A percentile compares a stretch with the other conserved stretches of the same genome.
Evolutionary conservation across 2,888 invertebrate species (phyloP).

Genomic region (Drosophila merina): DNA sequence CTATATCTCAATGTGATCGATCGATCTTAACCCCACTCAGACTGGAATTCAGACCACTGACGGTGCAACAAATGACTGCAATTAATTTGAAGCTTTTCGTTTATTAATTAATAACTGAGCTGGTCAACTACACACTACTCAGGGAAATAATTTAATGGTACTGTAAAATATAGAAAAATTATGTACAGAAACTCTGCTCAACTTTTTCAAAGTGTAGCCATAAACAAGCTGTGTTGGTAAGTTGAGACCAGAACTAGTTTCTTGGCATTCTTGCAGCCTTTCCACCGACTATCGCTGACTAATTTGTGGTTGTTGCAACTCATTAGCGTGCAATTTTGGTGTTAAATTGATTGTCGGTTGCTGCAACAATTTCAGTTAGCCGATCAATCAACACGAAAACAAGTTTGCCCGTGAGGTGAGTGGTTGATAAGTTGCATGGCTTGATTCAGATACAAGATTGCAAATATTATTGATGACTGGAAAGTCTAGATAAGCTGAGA

Average conservation of each 20-base stretch:
- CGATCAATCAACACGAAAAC: conserved; percentile 69
- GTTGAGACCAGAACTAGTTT: conserved; percentile 22
- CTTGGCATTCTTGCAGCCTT: conserved; percentile 6
- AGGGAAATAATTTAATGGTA: neutral
- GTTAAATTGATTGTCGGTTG: conserved; percentile 71
- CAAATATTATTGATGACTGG: conserved; percentile 13
- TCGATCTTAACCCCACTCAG: conserved; percentile 32
- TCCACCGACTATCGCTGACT: conserved; percentile 11
- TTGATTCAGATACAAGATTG: conserved; percentile 22
- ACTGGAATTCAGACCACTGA: conserved; percentile 54
- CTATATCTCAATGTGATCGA: conserved; percentile 60
- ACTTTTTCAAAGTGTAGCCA: neutral
- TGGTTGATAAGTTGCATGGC: conserved; percentile 27
- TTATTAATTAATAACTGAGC: conserved; percentile 75
- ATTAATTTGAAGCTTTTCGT: conserved; percentile 70
- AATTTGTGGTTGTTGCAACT: conserved; percentile 55
- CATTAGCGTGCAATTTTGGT: conserved; percentile 68
- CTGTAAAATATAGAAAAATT: neutral
- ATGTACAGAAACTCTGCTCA: neutral
- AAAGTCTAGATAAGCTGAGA: conserved; percentile 5
- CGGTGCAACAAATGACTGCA: conserved; percentile 76
- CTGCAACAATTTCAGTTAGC: conserved; percentile 60
- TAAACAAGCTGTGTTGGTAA: neutral
- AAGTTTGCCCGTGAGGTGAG: conserved; percentile 42
- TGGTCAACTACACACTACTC: conserved; percentile 15